Evolutionary conservation across 2,888 invertebrate genomes (phyloP).

Genomic region (Sturmia bella): DNA sequence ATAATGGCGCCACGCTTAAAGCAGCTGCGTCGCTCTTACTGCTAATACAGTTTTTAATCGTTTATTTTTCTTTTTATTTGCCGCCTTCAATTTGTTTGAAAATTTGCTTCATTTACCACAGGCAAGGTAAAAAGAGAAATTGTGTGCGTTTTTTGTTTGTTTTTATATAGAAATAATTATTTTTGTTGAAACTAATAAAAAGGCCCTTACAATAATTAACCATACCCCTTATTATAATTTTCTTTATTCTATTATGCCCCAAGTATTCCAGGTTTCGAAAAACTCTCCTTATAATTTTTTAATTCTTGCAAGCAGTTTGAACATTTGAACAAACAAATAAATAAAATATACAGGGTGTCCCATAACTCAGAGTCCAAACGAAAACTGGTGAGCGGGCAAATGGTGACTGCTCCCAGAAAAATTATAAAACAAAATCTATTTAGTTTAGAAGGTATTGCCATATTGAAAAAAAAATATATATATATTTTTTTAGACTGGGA

Average conservation of each 20-base stretch:
- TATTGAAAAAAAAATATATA: too few relatives aligned
- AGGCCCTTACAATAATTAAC: too few relatives aligned
- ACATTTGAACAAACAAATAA: background rate
- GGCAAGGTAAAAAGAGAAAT: slow-evolving; percentile 30
- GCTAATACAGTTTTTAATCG: slow-evolving; percentile 51
- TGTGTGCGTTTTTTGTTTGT: slow-evolving; percentile 14
- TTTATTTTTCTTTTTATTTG: slow-evolving; percentile 1
- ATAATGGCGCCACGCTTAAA: slow-evolving; percentile 62
- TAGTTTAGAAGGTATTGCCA: too few relatives aligned
- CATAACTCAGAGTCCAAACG: too few relatives aligned
- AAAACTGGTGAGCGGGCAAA: too few relatives aligned
- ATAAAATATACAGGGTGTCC: background rate
- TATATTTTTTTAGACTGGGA: too few relatives aligned
- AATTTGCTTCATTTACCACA: slow-evolving; percentile 54
- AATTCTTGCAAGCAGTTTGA: slow-evolving; percentile 30
- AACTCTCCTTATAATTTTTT: background rate
- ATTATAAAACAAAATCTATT: too few relatives aligned
- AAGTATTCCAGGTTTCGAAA: slow-evolving; percentile 4
- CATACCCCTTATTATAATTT: too few relatives aligned
- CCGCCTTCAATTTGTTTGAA: slow-evolving; percentile 15
- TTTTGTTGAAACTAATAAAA: too few relatives aligned
- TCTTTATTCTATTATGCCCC: too few relatives aligned
- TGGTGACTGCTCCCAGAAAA: too few relatives aligned
- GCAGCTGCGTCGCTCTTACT: slow-evolving; percentile 58
- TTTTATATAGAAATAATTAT: slow-evolving; percentile 50